These are phyloP conservation scores for Drosophila miranda DNA, from an alignment of 1,140 invertebrate species.

Conservation along the genomic window DNA sequence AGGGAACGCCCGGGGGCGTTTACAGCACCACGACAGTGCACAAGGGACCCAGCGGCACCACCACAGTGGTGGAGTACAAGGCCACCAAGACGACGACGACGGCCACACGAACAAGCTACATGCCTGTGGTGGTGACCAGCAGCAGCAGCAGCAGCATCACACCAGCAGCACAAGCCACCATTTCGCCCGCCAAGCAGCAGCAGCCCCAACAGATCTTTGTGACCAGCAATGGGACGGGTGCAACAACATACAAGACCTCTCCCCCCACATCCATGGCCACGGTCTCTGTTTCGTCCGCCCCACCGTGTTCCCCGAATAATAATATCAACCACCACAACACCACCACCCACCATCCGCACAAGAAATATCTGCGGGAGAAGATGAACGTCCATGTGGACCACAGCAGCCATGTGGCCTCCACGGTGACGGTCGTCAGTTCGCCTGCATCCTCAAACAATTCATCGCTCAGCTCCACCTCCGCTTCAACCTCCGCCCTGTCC, in stretches of 20 bases:
- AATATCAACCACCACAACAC: constrained; percentile 42
- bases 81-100: constrained; percentile 45
- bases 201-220: constrained; percentile 42
- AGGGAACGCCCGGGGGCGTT: constrained; percentile 15
- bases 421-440: constrained; percentile 77
- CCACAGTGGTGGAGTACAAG: constrained; percentile 80
- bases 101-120: constrained; percentile 11
- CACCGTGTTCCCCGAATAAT: constrained; percentile 26
- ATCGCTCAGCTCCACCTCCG: constrained; percentile 51
- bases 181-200: constrained; percentile 23
- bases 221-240: constrained; percentile 51
- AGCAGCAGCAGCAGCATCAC: constrained; percentile 9
- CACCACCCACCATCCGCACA: constrained; percentile 77
- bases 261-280: background rate
- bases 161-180: constrained; percentile 4
- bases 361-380: constrained; percentile 79
- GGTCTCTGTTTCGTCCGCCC: background rate
- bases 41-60: constrained; percentile 79
- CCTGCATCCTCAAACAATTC: constrained; percentile 77
- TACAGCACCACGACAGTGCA: constrained; percentile 79
- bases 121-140: constrained; percentile 50
- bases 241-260: constrained; percentile 36
- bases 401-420: constrained; percentile 62
- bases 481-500: constrained; percentile 19
- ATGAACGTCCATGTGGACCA: constrained; percentile 74